These are phyloP conservation scores for Emys orbicularis DNA, from an alignment of 2,797 vertebrate genomes.

Conservation along the genomic window DNA sequence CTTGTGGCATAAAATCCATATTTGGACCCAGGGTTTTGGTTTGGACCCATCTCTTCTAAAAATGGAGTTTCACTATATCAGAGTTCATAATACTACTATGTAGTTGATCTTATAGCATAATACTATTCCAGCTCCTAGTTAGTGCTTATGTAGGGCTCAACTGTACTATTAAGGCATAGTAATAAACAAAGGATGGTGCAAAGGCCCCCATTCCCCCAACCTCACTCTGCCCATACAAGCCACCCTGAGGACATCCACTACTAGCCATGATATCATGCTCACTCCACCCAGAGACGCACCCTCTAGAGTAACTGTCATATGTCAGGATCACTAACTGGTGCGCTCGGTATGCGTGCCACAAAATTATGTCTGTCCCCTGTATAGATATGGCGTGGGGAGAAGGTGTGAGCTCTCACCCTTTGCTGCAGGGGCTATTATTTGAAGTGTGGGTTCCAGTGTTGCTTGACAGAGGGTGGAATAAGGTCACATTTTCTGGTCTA, in stretches of 20 bases:
- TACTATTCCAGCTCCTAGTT: background rate
- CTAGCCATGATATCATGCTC: background rate
- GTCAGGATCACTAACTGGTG: background rate
- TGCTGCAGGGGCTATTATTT: background rate
- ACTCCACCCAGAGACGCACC: background rate
- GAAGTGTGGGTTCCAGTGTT: background rate
- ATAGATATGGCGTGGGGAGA: background rate
- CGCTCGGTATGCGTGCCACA: background rate
- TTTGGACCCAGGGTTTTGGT: background rate
- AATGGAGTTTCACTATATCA: rapidly evolving
- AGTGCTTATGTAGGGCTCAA: background rate
- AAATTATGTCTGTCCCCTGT: background rate
- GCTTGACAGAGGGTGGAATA: background rate
- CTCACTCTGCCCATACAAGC: background rate
- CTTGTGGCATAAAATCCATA: background rate
- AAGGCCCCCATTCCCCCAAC: background rate
- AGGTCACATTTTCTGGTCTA: conserved; percentile 10
- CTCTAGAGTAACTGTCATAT: background rate
- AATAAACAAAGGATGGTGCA: background rate
- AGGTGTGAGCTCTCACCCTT: background rate
- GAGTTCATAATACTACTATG: rapidly evolving
- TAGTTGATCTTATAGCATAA: background rate
- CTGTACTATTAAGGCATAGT: rapidly evolving
- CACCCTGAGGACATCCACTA: background rate
- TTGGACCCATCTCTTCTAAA: background rate